phyloP scores from a whole-genome alignment of 2,888 invertebrate species.

The Apotomis turbidana region DNA sequence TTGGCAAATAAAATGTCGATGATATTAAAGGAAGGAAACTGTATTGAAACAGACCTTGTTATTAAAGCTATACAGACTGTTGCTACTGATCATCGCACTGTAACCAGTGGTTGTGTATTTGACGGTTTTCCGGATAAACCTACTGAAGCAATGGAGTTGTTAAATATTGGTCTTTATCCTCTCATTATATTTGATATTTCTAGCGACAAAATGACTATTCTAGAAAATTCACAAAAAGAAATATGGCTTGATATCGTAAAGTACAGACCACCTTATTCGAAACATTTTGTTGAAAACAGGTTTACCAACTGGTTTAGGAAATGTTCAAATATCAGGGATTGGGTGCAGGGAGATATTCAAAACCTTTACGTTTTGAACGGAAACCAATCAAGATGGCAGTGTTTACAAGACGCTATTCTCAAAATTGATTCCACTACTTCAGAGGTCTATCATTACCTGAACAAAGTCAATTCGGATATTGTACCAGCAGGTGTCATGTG shows the following conservation, averaged over 20 bases:
- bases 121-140: constrained; percentile 85
- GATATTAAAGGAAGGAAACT: constrained; percentile 69
- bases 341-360: constrained; percentile 81
- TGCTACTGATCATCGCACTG: constrained; percentile 72
- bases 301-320: constrained; percentile 70
- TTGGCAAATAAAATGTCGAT: constrained; percentile 71
- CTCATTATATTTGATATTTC: constrained; percentile 82
- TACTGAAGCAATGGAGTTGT: constrained; percentile 77
- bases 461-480: constrained; percentile 72
- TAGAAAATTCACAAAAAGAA: constrained; percentile 70
- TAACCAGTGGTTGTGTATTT: constrained; percentile 84
- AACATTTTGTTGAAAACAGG: constrained; percentile 69
- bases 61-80: constrained; percentile 81
- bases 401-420: constrained; percentile 72
- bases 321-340: constrained; percentile 67
- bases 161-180: constrained; percentile 81
- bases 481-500: constrained; percentile 80
- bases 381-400: constrained; percentile 81
- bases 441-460: constrained; percentile 80
- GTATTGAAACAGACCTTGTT: constrained; percentile 70
- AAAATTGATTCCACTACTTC: constrained; percentile 64
- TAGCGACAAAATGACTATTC: constrained; percentile 61
- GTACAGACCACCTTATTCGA: constrained; percentile 66
- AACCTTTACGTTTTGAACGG: constrained; percentile 80
- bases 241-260: constrained; percentile 63